Evolutionary conservation across 2,888 invertebrate genomes (phyloP).

Genomic region (Saturnia japonica): DNA sequence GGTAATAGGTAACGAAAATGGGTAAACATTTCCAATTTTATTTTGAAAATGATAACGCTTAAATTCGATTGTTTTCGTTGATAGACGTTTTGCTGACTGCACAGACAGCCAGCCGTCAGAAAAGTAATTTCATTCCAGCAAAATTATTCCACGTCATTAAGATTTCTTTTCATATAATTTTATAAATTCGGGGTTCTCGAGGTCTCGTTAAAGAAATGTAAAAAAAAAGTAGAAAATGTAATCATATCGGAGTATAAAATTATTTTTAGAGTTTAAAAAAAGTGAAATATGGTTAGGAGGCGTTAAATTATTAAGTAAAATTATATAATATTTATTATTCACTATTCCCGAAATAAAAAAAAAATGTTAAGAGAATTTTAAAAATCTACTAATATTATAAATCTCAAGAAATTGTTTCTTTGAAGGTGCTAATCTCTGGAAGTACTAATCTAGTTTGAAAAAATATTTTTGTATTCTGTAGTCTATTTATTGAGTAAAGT

Average conservation of each 20-base stretch:
- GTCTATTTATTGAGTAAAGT: no score
- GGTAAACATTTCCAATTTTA: not conserved
- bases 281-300: not conserved
- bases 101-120: constrained; percentile 15
- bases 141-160: constrained; percentile 25
- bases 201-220: constrained; percentile 19
- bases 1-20: not conserved
- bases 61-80: constrained; percentile 10
- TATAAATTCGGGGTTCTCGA: constrained; percentile 6
- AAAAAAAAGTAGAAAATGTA: not conserved
- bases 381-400: no score
- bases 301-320: no score
- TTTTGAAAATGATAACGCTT: constrained; percentile 2
- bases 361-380: no score
- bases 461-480: no score
- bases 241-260: not conserved
- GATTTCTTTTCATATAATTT: constrained; percentile 22
- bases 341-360: no score
- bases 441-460: no score
- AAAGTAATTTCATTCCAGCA: constrained; percentile 16
- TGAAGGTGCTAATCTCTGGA: no score
- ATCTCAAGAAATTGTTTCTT: no score
- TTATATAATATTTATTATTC: no score
- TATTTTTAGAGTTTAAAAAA: not conserved
- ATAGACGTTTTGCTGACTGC: constrained; percentile 18